Percentiles rank a stretch among this genome's conserved stretches.
These are phyloP conservation scores for Drosophila auraria DNA, from an alignment of 1,140 invertebrate species.

Conservation along the genomic window DNA sequence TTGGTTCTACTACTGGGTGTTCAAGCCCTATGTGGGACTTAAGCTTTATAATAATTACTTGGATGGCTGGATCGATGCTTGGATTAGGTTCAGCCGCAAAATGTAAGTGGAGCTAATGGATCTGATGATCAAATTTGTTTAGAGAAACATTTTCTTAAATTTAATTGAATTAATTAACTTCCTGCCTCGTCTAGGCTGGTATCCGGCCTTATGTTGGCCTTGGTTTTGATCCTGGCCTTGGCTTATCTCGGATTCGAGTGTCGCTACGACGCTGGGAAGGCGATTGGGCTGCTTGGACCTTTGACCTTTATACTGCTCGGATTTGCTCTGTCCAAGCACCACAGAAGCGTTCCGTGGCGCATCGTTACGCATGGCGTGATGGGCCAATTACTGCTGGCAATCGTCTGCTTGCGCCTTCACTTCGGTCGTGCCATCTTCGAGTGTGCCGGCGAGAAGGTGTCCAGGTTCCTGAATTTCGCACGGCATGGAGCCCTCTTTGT, in stretches of 20 bases:
- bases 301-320: constrained; percentile 85
- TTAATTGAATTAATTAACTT: not conserved
- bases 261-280: constrained; percentile 1
- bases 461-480: constrained; percentile 91
- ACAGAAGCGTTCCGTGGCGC: constrained; percentile 89
- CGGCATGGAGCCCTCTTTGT: constrained; percentile 92
- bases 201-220: constrained; percentile 31
- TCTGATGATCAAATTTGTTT: no score
- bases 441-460: constrained; percentile 91
- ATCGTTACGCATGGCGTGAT: constrained; percentile 91
- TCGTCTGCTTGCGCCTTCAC: constrained; percentile 93
- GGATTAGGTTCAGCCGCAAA: constrained; percentile 46
- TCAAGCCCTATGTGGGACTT: constrained; percentile 48
- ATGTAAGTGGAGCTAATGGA: constrained; percentile 21
- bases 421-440: constrained; percentile 90
- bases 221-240: not conserved
- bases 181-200: constrained; percentile 15
- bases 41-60: constrained; percentile 36
- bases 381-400: constrained; percentile 93
- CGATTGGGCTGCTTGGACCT: constrained; percentile 86
- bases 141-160: not conserved
- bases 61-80: constrained; percentile 28
- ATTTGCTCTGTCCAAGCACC: constrained; percentile 87
- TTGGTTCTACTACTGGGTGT: constrained; percentile 51
- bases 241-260: constrained; percentile 42